Base-by-base conservation (phyloP, 2,888 invertebrate species). In the Perithous albicinctus region DNA sequence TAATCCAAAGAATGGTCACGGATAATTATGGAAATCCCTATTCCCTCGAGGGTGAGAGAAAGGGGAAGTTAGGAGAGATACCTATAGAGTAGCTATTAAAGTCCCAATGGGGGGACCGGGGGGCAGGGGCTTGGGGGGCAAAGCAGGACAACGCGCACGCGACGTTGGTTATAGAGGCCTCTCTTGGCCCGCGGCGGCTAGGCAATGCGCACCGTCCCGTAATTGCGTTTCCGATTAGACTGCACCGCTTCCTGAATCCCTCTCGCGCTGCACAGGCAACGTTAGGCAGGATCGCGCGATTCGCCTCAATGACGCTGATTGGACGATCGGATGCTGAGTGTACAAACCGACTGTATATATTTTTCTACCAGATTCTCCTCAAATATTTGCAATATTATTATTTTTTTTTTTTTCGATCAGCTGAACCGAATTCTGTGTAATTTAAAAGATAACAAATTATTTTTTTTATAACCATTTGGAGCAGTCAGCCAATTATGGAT, bases 151-250 rank as follows among this genome's bases (percentile, higher is more conserved):
- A 26, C 38, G 54, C 46, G 69, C 73, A 69, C 78, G 74, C 63
- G 69, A 59, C 69, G 56, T 7, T 26, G 20, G 54, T 54, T 46
- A 74, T 74, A 63, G 59, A 78, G 67, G 46, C n/a, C n/a, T 61
- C 56, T 41, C 67, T 73, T 43, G 26, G 77, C 77, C 80, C 54
- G 67, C 72, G 67, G 80, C 76, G 56, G 23, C 41, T 12, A 12
- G 35, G 69, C 69, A 54, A 26, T 29, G 51, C 69, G 69, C 70
- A 29, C 56, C 15, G 48, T 38, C 69, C 48, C 73, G 78, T 81
- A 78, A 81, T 81, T 81, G 81, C 74, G 78, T 81, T 81, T 81
- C 81, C 81, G 81, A 81, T 81, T 78, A 81, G 67, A 74, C 77
- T 78, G 81, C 81, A 78, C 78, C 69, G 74, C 74, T 78, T 74